phyloP scores from a whole-genome alignment of 2,888 invertebrate species.

The Cotesia congregata region DNA sequence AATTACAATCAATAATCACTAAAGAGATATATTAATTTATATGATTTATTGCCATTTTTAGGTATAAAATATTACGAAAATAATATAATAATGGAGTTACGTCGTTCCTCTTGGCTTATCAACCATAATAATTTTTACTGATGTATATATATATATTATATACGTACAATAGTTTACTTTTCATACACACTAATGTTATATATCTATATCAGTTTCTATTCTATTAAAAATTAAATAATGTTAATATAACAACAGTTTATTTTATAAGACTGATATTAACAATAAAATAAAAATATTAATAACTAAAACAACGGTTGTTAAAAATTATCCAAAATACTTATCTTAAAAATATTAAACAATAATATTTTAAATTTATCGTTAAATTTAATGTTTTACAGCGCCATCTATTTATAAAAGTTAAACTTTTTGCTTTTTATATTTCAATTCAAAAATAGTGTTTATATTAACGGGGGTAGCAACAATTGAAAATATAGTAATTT shows the following conservation, averaged over 20 bases:
- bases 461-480: too few relatives aligned
- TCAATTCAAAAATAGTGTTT: too few relatives aligned
- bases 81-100: conserved; percentile 2
- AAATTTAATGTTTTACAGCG: too few relatives aligned
- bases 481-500: too few relatives aligned
- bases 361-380: too few relatives aligned
- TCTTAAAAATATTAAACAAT: too few relatives aligned
- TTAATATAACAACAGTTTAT: background rate
- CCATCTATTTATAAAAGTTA: too few relatives aligned
- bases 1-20: background rate
- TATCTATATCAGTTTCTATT: background rate
- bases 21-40: background rate
- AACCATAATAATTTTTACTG: conserved; percentile 51
- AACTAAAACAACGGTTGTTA: background rate
- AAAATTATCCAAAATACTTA: background rate
- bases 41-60: background rate
- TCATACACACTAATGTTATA: too few relatives aligned
- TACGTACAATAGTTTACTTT: background rate
- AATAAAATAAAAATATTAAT: background rate
- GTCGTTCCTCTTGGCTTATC: conserved; percentile 51
- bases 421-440: too few relatives aligned
- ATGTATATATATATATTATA: conserved; percentile 38
- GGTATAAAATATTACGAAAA: background rate
- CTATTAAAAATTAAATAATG: conserved; percentile 11
- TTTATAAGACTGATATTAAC: too few relatives aligned